A percentile compares a stretch with the other conserved stretches of the same genome.
Conservation (phyloP, 2,888 invertebrate genomes). For the Lutraria lutraria region DNA sequence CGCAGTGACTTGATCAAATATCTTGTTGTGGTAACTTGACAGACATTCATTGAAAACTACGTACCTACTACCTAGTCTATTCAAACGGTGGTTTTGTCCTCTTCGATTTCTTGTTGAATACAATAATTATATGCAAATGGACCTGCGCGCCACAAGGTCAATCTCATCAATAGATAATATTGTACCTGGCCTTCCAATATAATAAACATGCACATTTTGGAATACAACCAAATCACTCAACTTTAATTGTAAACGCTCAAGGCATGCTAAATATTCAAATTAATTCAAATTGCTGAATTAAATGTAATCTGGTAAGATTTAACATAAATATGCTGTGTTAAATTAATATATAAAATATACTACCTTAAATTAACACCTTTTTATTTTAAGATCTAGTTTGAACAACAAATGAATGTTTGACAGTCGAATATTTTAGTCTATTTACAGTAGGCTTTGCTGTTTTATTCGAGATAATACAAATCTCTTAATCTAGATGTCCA, state of each 20-base stretch:
- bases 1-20: neutral
- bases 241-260: neutral
- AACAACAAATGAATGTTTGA: no score
- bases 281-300: neutral
- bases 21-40: neutral
- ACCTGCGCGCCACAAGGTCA: neutral
- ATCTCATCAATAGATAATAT: neutral
- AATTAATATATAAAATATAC: no score
- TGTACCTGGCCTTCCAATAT: no score
- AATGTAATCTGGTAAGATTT: neutral
- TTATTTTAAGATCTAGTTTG: no score
- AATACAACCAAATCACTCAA: neutral
- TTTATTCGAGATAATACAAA: no score
- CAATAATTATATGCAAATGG: neutral
- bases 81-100: neutral
- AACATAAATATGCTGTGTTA: neutral
- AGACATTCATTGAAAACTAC: neutral
- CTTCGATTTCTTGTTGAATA: neutral
- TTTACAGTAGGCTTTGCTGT: no score
- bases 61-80: neutral
- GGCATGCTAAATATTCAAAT: neutral
- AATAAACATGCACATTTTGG: neutral
- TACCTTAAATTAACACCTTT: no score
- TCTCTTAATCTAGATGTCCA: no score
- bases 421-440: no score